A percentile compares a stretch with the other conserved stretches of the same genome.
phyloP scores from a whole-genome alignment of 2,888 invertebrate genomes.

The Mycalesis mineus region DNA sequence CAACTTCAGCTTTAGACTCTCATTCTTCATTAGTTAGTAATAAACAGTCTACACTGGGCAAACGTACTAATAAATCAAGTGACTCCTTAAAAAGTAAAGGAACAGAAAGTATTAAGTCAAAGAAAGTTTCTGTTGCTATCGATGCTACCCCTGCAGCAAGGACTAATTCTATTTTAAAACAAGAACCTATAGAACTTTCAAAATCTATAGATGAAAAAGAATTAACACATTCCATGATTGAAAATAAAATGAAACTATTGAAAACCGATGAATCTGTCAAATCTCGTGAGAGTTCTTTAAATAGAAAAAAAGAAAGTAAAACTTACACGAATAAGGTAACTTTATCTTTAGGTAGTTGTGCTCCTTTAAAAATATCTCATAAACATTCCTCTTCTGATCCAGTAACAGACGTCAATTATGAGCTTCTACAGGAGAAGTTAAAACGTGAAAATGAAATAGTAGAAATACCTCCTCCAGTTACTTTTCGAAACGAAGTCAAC shows the following conservation, averaged over 20 bases:
- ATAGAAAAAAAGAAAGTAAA: slow-evolving; percentile 35
- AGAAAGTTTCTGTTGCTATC: slow-evolving; percentile 86
- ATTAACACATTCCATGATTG: slow-evolving; percentile 51
- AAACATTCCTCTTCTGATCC: slow-evolving; percentile 84
- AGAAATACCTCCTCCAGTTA: slow-evolving; percentile 64
- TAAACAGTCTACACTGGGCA: slow-evolving; percentile 50
- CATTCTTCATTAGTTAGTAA: slow-evolving; percentile 62
- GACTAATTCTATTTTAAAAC: slow-evolving; percentile 84
- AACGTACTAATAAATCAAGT: slow-evolving; percentile 58
- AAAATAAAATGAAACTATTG: slow-evolving; percentile 56
- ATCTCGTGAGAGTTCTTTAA: slow-evolving; percentile 17
- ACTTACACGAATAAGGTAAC: slow-evolving; percentile 63
- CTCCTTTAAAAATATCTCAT: slow-evolving; percentile 77
- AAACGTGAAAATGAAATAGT: slow-evolving; percentile 43
- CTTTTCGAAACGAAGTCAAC: slow-evolving; percentile 81
- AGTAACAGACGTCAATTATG: slow-evolving; percentile 78
- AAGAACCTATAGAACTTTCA: slow-evolving; percentile 86
- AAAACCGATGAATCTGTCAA: slow-evolving; percentile 65
- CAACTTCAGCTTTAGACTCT: slow-evolving; percentile 68
- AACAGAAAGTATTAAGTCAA: slow-evolving; percentile 71
- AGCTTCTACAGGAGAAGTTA: slow-evolving; percentile 53
- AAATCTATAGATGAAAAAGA: slow-evolving; percentile 78
- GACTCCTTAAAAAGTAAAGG: slow-evolving; percentile 67
- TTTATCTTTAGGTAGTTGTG: slow-evolving; percentile 49
- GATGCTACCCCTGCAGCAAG: slow-evolving; percentile 88